Percentiles rank a stretch among this genome's conserved stretches.
Conservation (phyloP, 1,140 invertebrate genomes). For the Trichomalopsis sarcophagae region DNA sequence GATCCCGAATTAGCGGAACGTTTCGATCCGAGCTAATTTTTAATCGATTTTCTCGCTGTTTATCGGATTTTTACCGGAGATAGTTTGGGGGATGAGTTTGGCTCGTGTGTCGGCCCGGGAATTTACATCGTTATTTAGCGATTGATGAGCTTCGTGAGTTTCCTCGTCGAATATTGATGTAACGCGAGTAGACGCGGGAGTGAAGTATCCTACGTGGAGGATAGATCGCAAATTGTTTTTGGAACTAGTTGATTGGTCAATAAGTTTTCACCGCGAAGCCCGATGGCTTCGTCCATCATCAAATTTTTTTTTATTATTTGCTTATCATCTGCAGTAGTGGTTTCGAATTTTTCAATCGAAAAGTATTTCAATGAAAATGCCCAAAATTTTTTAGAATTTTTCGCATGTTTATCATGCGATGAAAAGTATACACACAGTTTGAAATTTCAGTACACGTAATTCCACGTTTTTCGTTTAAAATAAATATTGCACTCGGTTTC, state of each 20-base stretch:
- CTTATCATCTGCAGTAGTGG: too few relatives aligned
- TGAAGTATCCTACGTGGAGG: neutral
- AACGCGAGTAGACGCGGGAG: neutral
- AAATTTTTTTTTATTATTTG: too few relatives aligned
- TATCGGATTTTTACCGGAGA: neutral
- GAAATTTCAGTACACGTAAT: too few relatives aligned
- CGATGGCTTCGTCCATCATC: too few relatives aligned
- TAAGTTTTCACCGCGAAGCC: neutral
- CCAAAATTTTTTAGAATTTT: too few relatives aligned
- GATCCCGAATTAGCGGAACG: too few relatives aligned
- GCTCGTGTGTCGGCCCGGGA: neutral
- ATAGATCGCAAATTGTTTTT: neutral
- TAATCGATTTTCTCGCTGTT: neutral
- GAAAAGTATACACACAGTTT: too few relatives aligned
- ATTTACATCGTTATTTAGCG: slow-evolving; percentile 13
- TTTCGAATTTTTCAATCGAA: too few relatives aligned
- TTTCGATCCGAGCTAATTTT: neutral
- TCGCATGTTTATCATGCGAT: too few relatives aligned
- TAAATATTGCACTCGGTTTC: too few relatives aligned
- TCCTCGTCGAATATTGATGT: neutral
- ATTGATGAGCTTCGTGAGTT: neutral
- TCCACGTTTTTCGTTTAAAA: too few relatives aligned
- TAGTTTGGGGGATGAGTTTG: neutral
- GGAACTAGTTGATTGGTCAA: neutral
- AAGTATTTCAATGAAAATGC: too few relatives aligned